phyloP scores from a whole-genome alignment of 1,140 invertebrate species.

The Bombus waltoni region DNA sequence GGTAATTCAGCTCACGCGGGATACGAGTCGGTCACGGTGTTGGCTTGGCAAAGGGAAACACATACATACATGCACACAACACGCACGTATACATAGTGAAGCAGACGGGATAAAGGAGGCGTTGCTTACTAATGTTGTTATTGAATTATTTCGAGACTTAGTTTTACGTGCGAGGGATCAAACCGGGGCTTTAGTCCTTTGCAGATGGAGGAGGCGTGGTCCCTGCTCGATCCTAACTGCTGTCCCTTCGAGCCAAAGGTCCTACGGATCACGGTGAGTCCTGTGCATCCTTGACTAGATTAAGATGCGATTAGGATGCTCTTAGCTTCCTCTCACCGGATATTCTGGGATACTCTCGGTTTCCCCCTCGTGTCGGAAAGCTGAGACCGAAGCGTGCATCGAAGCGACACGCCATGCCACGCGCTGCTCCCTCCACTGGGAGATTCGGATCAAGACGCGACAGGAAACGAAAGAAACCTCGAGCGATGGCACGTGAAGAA shows the following conservation, averaged over 20 bases:
- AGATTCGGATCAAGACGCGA: neutral
- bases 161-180: conserved; percentile 75
- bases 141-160: conserved; percentile 81
- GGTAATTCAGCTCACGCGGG: conserved; percentile 64
- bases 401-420: neutral
- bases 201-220: conserved; percentile 77
- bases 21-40: conserved; percentile 44
- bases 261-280: conserved; percentile 20
- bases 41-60: conserved; percentile 41
- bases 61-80: neutral
- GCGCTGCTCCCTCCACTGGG: neutral
- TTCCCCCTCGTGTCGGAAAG: conserved; percentile 21
- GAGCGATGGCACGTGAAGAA: neutral
- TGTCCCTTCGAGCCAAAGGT: conserved; percentile 33
- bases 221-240: conserved; percentile 47
- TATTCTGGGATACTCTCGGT: conserved; percentile 19
- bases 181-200: conserved; percentile 69
- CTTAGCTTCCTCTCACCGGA: conserved; percentile 16
- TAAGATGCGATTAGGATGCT: conserved; percentile 76
- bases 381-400: neutral
- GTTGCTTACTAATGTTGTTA: conserved; percentile 75
- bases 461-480: conserved; percentile 24
- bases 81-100: neutral
- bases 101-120: conserved; percentile 42
- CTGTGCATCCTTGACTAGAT: conserved; percentile 73